These are phyloP conservation scores for Electrophaes corylata DNA, from an alignment of 2,888 invertebrate species.

Conservation along the genomic window DNA sequence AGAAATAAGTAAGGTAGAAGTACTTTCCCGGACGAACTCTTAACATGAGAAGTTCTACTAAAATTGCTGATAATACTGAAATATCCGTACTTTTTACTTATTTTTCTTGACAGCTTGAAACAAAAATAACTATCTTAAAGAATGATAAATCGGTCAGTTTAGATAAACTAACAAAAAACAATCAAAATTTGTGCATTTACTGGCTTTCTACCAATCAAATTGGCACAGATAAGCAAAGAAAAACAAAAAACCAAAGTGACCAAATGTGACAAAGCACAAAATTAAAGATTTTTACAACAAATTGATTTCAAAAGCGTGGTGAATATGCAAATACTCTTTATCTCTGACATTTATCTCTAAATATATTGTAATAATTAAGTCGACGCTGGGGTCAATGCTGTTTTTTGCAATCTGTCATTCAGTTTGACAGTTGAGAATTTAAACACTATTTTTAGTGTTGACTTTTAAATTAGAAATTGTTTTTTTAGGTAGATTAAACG, in stretches of 20 bases:
- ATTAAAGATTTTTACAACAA: constrained; percentile 1
- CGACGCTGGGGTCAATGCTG: constrained; percentile 29
- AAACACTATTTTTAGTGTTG: constrained; percentile 22
- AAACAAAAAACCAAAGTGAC: neutral
- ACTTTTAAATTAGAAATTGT: constrained; percentile 19
- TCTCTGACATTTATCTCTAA: constrained; percentile 40
- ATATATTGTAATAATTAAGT: constrained; percentile 40
- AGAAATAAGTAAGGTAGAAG: no score
- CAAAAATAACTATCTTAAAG: no score
- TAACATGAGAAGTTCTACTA: no score
- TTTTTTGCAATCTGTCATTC: constrained; percentile 45
- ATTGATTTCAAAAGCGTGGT: constrained; percentile 19
- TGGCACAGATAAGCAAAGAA: no score
- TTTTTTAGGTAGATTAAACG: neutral
- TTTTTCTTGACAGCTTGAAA: no score
- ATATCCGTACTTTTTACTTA: no score
- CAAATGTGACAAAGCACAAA: neutral
- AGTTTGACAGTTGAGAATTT: constrained; percentile 34
- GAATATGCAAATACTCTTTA: constrained; percentile 35
- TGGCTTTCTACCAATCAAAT: no score
- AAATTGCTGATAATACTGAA: no score
- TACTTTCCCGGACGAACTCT: no score
- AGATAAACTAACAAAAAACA: no score
- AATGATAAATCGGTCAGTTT: no score
- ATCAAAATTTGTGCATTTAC: no score